Percentiles rank a stretch among this genome's conserved stretches.
Conservation (phyloP, 2,797 vertebrate genomes). For the Poliocrania exsul region DNA sequence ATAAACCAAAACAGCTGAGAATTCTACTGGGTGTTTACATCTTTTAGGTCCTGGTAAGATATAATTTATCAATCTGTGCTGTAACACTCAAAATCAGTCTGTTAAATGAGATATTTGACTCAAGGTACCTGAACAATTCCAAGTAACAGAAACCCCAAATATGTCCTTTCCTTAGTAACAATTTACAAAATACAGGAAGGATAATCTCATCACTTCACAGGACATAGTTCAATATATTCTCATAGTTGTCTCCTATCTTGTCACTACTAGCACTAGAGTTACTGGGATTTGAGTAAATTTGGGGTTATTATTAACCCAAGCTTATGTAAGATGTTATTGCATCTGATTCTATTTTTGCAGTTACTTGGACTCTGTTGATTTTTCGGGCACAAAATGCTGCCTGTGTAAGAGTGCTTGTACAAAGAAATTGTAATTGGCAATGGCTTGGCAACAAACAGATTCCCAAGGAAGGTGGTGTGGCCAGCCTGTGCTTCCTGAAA, state of each 20-base stretch:
- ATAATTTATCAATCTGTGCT: not conserved
- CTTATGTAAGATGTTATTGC: conserved; percentile 43
- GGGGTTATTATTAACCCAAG: conserved; percentile 48
- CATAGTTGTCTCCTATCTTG: not conserved
- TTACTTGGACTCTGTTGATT: not conserved
- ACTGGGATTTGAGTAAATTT: conserved; percentile 42
- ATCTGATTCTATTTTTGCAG: conserved; percentile 42
- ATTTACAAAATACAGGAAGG: not conserved
- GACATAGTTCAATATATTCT: not conserved
- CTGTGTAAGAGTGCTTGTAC: not conserved
- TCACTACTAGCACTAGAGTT: conserved; percentile 6
- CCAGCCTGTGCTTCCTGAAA: not conserved
- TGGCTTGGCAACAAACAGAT: not conserved
- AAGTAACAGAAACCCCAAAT: not conserved
- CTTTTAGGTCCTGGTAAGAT: not conserved
- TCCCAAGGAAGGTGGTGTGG: not conserved
- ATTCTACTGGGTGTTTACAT: not conserved
- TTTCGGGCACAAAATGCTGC: not conserved
- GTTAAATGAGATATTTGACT: not conserved
- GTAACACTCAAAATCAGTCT: not conserved
- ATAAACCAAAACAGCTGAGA: not conserved
- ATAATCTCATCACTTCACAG: not conserved
- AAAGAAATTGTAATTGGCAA: not conserved
- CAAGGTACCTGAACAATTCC: not conserved
- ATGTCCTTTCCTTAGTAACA: not conserved